Base-by-base conservation (phyloP, 2,113 vertebrate species). In the Aythya baeri region DNA sequence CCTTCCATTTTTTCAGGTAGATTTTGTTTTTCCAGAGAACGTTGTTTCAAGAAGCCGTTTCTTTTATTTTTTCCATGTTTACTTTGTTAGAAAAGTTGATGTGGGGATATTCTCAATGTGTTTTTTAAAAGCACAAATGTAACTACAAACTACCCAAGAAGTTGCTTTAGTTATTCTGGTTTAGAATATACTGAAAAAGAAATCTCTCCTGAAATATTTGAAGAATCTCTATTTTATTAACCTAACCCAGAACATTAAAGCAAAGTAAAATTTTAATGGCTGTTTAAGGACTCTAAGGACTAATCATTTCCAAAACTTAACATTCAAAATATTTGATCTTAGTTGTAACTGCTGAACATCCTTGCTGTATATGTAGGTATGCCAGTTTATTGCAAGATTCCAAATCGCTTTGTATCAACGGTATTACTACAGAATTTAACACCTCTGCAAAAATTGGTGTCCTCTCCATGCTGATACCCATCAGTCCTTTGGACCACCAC, bases 201-300 rank as follows among this genome's bases (percentile, higher is more conserved):
- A 75, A 59, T 26, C 8, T 76, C 57, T 82, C 59, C 89, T 85
- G 81, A 89, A 89, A 71, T 70, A 75, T n/a, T 41, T 74, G 59
- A 88, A 79, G 32, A 77, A 86, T 29, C 52, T 80, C 81, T 85
- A 67, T 38, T 93, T 91, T 85, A 83, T 78, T 88, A 36, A 88
- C 83, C 88, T 89, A 32, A 70, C 20, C 63, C 91, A 87, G 83
- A 92, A 71, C 46, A 70, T 63, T 43, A 88, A 79, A 82, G 68
- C 44, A 90, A 83, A 50, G 61, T 0, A 52, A 66, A 91, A 73
- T 43, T 32, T 11, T 27, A 59, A 44, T 31, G 41, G 62, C 26
- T 49, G 46, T n/a, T 62, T 41, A 18, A 43, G 82, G 49, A 82
- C 49, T 10, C 71, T 23, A 43, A 50, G 66, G 57, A 83, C 29